Percentiles rank a stretch among this genome's conserved stretches.
Conservation (phyloP, 2,113 vertebrate genomes). For the Tringa solitaria region DNA sequence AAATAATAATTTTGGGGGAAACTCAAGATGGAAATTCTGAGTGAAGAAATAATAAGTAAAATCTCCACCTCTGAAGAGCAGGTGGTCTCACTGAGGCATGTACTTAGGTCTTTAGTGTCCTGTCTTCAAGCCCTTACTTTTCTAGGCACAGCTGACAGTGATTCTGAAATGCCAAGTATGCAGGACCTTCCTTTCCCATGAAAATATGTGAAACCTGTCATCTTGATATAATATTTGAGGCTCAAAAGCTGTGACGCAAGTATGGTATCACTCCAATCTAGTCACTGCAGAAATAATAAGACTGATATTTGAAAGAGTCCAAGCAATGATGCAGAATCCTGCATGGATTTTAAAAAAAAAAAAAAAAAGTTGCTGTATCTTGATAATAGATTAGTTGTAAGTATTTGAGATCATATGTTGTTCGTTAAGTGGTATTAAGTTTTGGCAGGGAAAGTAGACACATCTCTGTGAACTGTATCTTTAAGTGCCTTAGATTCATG, state of each 20-base stretch:
- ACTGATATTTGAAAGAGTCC: background rate
- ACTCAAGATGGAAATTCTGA: background rate
- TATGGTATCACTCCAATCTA: background rate
- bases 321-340: background rate
- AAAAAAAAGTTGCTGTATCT: background rate
- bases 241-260: background rate
- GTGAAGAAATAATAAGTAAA: background rate
- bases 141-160: background rate
- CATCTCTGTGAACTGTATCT: background rate
- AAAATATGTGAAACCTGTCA: background rate
- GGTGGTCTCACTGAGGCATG: background rate
- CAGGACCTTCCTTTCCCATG: background rate
- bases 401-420: background rate
- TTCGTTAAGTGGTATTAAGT: background rate
- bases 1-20: background rate
- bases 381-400: background rate
- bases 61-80: background rate
- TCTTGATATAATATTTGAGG: background rate
- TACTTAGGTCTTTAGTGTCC: background rate
- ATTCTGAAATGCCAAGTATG: background rate
- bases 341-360: background rate
- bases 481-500: background rate
- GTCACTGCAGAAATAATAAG: background rate
- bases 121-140: background rate
- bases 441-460: background rate